Conservation (phyloP, 1,140 invertebrate species). For the Drosophila burlai region DNA sequence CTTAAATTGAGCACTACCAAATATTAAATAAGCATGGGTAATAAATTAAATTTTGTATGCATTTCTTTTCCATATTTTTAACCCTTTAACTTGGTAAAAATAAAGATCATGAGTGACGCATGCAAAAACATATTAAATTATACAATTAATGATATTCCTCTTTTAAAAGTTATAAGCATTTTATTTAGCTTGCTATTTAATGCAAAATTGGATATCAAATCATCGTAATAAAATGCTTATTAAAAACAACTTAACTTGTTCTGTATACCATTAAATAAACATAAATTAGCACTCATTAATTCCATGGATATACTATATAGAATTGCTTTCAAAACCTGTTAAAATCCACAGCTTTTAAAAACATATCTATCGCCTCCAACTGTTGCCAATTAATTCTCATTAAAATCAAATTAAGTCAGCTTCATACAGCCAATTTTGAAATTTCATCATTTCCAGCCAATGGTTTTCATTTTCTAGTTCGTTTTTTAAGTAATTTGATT, state of each 20-base stretch:
- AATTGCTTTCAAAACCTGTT: constrained; percentile 5
- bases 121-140: neutral
- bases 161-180: neutral
- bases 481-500: constrained; percentile 18
- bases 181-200: too few species aligned
- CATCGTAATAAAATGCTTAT: neutral
- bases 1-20: neutral
- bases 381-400: constrained; percentile 63
- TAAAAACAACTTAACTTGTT: neutral
- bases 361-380: constrained; percentile 16
- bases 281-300: neutral
- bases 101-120: neutral
- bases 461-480: constrained; percentile 35
- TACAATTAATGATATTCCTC: neutral
- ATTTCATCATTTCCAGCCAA: constrained; percentile 58
- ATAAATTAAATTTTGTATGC: neutral
- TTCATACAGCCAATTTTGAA: constrained; percentile 34
- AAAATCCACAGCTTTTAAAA: neutral
- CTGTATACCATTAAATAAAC: neutral
- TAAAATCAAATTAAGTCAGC: constrained; percentile 65
- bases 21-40: neutral
- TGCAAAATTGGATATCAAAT: neutral
- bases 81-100: neutral
- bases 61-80: neutral
- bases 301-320: neutral